Base-by-base conservation (phyloP, 2,797 vertebrate species). In the Anableps anableps region DNA sequence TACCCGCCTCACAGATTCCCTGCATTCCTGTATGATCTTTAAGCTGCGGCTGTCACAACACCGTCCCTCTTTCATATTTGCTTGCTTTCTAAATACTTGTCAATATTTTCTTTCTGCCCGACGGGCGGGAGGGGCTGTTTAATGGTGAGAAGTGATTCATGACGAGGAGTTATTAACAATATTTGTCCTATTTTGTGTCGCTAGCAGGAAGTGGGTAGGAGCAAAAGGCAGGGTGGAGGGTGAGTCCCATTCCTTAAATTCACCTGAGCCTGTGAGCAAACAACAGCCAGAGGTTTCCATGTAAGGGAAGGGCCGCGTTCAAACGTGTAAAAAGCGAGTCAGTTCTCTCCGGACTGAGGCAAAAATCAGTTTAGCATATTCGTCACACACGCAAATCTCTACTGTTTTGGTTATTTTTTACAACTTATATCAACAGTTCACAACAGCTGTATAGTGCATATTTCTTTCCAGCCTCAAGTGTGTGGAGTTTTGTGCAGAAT, bases 181-280 rank as follows among this genome's bases (percentile, higher is more conserved):
- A 88, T 91, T 88, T 90, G 88, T 86, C 85, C 85, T 81, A 58
- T 91, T 86, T 91, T 77, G 80, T 86, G 85, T 85, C 86, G 82
- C 41, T n/a, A 62, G 80, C 76, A 90, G 85, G 88, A 92, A 87
- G 75, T 81, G 77, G 88, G 87, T 26, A 45, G 85, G 85, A 78
- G 83, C 80, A 72, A 72, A 77, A 75, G 66, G 79, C 82, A 75
- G 86, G 88, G 85, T 68, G 85, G 79, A 82, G 87, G 88, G 86
- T 68, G 86, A 89, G 92, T 89, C 83, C 87, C 92, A 94, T 94
- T 94, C 92, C 92, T 93, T 88, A 94, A 93, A 93, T 94, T 92
- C 93, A 95, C 92, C 91, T 94, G 89, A 91, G 91, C 88, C 85
- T 82, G 84, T 90, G 88, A 87, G 92, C 92, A 94, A 94, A 94